phyloP scores from a whole-genome alignment of 2,888 invertebrate genomes.

The Nomada fabriciana region DNA sequence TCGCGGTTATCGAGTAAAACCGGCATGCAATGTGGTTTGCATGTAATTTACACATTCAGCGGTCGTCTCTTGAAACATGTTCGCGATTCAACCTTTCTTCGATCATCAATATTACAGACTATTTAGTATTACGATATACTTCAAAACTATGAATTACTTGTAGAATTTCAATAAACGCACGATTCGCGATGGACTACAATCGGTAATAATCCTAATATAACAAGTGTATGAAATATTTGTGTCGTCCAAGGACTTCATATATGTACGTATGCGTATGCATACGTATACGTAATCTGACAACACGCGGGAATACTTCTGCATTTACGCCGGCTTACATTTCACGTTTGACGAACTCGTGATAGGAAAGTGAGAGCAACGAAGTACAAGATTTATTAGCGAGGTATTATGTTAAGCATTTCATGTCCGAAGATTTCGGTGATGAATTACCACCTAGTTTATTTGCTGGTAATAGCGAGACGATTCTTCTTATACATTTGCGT shows the following conservation, averaged over 20 bases:
- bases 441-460: slow-evolving; percentile 24
- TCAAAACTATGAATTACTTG: too few species aligned
- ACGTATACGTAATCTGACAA: not conserved
- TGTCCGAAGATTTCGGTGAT: not conserved
- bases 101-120: not conserved
- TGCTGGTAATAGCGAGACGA: not conserved
- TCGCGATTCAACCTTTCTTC: not conserved
- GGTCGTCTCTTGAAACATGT: not conserved
- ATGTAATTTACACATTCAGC: slow-evolving; percentile 12
- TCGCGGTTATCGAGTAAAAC: slow-evolving; percentile 3
- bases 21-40: not conserved
- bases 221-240: not conserved
- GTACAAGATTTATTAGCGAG: not conserved
- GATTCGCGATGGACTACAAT: too few species aligned
- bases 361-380: not conserved
- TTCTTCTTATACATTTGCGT: slow-evolving; percentile 4
- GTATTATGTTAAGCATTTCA: not conserved
- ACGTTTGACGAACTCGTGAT: too few species aligned
- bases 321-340: too few species aligned
- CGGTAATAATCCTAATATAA: not conserved
- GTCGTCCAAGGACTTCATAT: not conserved
- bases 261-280: too few species aligned
- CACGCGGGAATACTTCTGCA: not conserved
- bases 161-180: too few species aligned
- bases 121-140: too few species aligned